Evolutionary conservation across 2,888 invertebrate genomes (phyloP), one percentile per base, ranked within the genome.

Genomic region (Drosophila nr. perissopoda): DNA sequence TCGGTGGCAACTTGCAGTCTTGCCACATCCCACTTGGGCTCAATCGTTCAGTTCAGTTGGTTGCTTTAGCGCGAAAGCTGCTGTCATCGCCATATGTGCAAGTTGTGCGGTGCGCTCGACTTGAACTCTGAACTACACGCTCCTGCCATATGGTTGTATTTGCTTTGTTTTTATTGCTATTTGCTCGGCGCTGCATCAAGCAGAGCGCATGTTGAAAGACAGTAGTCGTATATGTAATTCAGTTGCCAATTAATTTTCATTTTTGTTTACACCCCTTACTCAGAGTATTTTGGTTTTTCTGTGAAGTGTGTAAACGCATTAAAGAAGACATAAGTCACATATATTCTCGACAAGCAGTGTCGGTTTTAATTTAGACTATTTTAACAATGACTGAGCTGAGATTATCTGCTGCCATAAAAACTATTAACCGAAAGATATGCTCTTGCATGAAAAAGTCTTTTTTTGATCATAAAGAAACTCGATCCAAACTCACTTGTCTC

Each of bases 61-160:
- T 52, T 71, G 71, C 70, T 61, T 51, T 61, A 59, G 59, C 49
- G 78, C 62, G 54, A 73, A 67, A 62, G 58, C 64, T 64, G 33
- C 64, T 62, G 59, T 54, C 76, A 70, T 58, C 67, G 81, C 78
- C 78, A 78, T 78, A 78, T 78, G 78, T 71, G 71, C 63, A 63
- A 63, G 33, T 66, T 70, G 75, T 79, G 64, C 59, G 62, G 53
- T 68, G 59, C 53, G 58, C 63, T 61, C 51, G 61, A 64, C 61
- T 77, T 78, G 78, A 78, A 76, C 78, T 80, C 52, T 81, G 81
- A 81, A 80, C 78, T 76, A 65, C 72, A 48, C 58, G 61, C 54
- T 59, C 54, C 56, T 52, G 57, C 81, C 78, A 79, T 79, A 79
- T 79, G 81, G 54, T 31, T 71, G 33, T 71, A 64, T 78, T 78